A percentile compares a stretch with the other conserved stretches of the same genome.
Evolutionary conservation across 1,140 invertebrate genomes (phyloP).

Genomic region (Neodiprion virginianus): DNA sequence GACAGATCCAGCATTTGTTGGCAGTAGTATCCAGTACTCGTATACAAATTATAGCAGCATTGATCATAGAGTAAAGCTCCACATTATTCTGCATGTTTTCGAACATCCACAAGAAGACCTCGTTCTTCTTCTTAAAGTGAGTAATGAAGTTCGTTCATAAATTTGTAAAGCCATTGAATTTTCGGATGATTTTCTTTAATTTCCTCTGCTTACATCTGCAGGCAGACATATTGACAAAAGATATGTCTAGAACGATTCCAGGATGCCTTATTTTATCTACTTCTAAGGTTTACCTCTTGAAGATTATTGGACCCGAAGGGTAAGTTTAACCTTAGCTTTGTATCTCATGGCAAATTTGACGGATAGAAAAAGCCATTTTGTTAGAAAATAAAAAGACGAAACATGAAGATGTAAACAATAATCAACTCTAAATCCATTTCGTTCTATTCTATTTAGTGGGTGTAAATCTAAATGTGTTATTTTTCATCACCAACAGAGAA

Average conservation of each 20-base stretch:
- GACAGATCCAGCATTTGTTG: constrained; percentile 36
- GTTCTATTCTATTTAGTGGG: constrained; percentile 41
- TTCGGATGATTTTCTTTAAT: background rate
- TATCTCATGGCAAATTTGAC: constrained; percentile 35
- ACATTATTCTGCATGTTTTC: constrained; percentile 65
- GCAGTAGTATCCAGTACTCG: constrained; percentile 61
- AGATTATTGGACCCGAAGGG: constrained; percentile 58
- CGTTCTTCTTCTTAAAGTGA: constrained; percentile 61
- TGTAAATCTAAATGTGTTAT: constrained; percentile 18
- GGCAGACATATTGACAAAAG: constrained; percentile 57
- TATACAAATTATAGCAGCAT: constrained; percentile 63
- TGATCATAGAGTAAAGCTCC: constrained; percentile 67
- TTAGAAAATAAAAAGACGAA: no score
- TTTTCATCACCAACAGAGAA: constrained; percentile 40
- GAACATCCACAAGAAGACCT: constrained; percentile 65
- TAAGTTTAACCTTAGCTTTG: constrained; percentile 48
- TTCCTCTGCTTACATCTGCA: constrained; percentile 30
- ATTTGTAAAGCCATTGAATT: background rate
- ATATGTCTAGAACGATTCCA: constrained; percentile 43
- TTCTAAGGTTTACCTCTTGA: constrained; percentile 63
- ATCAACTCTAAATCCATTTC: constrained; percentile 20
- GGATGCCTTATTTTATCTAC: constrained; percentile 66
- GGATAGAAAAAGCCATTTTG: constrained; percentile 31
- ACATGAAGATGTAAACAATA: no score
- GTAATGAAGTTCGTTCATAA: constrained; percentile 8